A percentile compares a stretch with the other conserved stretches of the same genome.
Evolutionary conservation across 2,888 invertebrate genomes (phyloP).

Genomic region (Limnephilus marmoratus): DNA sequence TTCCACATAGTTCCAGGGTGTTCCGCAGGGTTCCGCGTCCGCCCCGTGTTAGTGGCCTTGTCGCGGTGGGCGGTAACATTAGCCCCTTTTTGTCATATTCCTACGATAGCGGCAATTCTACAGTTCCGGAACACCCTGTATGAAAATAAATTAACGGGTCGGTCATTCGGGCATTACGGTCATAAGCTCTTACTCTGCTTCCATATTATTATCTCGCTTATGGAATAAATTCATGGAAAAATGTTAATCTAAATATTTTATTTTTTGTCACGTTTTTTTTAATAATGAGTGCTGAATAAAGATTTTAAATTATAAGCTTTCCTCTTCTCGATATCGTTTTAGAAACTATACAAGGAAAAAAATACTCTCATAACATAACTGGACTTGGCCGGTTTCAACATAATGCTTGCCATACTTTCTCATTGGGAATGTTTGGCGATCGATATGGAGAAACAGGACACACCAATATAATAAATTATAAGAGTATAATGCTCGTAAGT

Average conservation of each 20-base stretch:
- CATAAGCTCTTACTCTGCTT: background rate
- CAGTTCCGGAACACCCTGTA: conserved; percentile 26
- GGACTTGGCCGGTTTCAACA: no score
- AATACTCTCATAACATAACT: no score
- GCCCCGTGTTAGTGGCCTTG: conserved; percentile 18
- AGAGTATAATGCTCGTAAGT: no score
- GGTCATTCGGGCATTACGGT: background rate
- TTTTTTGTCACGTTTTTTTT: background rate
- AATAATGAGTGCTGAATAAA: no score
- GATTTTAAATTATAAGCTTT: no score
- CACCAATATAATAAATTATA: no score
- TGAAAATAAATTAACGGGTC: conserved; percentile 17
- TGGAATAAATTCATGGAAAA: background rate
- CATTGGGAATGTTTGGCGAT: no score
- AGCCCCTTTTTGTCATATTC: conserved; percentile 20
- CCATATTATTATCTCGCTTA: background rate
- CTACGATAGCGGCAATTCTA: conserved; percentile 7
- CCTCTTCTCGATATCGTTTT: no score
- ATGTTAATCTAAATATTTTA: background rate
- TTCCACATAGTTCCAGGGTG: background rate
- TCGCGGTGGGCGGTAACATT: conserved; percentile 21
- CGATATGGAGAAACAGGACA: no score
- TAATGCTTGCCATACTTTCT: no score
- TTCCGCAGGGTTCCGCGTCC: background rate
- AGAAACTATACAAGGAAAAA: no score